These are phyloP conservation scores for Berghia stephanieae DNA, from an alignment of 1,140 invertebrate species.

Conservation along the genomic window DNA sequence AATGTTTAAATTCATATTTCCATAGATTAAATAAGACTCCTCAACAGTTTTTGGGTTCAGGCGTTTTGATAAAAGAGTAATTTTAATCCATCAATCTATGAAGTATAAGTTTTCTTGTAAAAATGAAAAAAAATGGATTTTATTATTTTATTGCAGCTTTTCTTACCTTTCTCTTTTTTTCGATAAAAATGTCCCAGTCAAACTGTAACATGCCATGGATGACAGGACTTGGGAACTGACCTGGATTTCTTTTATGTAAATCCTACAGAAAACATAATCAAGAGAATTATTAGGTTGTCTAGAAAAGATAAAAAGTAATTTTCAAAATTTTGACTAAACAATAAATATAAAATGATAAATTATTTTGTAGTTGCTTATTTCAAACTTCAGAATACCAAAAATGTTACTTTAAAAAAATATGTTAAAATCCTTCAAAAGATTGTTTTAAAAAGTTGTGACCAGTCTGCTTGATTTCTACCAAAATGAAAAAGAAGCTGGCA, in stretches of 20 bases:
- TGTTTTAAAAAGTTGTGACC: constrained; percentile 10
- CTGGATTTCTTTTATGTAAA: constrained; percentile 48
- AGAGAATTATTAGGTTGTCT: neutral
- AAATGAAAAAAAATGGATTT: neutral
- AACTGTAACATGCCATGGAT: constrained; percentile 64
- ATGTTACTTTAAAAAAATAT: neutral
- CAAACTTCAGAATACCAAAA: too few relatives aligned
- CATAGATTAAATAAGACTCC: too few relatives aligned
- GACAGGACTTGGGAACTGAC: constrained; percentile 47
- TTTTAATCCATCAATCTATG: too few relatives aligned
- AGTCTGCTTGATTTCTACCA: too few relatives aligned
- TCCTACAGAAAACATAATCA: constrained; percentile 50
- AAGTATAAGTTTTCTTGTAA: neutral
- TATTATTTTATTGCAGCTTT: neutral
- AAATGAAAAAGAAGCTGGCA: too few relatives aligned
- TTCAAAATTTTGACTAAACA: neutral
- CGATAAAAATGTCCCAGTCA: constrained; percentile 65
- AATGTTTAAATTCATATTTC: too few relatives aligned
- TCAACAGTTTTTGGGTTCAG: too few relatives aligned
- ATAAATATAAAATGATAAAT: neutral
- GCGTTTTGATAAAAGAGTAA: too few relatives aligned
- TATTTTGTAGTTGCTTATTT: neutral
- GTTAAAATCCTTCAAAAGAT: neutral
- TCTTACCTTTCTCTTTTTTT: constrained; percentile 61
- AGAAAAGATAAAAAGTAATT: neutral